Evolutionary conservation across 1,140 invertebrate genomes (phyloP), one percentile per base, ranked within the genome.

Genomic region (Diuraphis noxia): DNA sequence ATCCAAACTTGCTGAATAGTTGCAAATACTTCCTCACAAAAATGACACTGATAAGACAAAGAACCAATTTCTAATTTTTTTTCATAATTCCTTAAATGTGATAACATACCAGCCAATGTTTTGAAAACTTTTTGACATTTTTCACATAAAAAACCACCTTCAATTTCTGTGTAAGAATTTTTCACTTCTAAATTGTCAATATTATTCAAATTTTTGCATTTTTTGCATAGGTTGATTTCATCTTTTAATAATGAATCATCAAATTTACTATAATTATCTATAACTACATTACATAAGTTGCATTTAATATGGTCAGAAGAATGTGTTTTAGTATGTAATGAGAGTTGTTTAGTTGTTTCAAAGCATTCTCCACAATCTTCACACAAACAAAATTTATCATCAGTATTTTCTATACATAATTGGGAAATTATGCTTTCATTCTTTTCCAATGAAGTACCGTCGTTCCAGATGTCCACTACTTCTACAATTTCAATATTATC

Each of bases 401-500:
- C 77, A 81, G 34, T 91, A 82, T 49, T 91, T 82, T 91, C 89
- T 91, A 82, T 36, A 82, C 43, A 41, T 52, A 46, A 91, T 25
- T 82, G 77, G 38, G 89, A 40, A 82, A 77, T 82, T n/a, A 36
- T 49, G 30, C 21, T 81, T 30, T 82, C 77, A 36, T 30, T 89
- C 4, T 91, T 52, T 81, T 91, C 89, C 23, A 79, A 38, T 19
- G 41, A 36, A 81, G 77, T 91, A 91, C 89, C 89, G 77, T 91
- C 89, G 43, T 91, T 91, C 89, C 89, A 82, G n/a, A 46, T 81
- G 34, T 81, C 89, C 89, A 81, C 56, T 91, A 91, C 72, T 91
- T 91, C 89, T 91, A 91, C 77, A 81, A 91, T 91, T 91, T 91
- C 89, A 30, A 91, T 82, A 91, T 91, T 52, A 79, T 91, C 89